These are phyloP conservation scores for Acronicta alni DNA, from an alignment of 2,888 invertebrate species.

Conservation along the genomic window DNA sequence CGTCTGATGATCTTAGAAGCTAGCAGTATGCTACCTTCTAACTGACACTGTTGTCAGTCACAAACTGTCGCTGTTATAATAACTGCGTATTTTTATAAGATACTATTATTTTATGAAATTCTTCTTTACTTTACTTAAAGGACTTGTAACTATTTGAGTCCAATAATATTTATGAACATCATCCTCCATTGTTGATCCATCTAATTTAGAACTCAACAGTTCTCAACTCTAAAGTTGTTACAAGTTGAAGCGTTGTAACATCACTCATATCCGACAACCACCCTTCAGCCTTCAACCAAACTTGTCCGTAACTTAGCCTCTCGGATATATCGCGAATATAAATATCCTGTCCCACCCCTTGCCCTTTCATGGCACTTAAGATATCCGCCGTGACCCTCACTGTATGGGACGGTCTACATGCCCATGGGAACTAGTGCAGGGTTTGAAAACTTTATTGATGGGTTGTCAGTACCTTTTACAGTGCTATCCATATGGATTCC, in stretches of 20 bases:
- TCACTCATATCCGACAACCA: conserved; percentile 56
- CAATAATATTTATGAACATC: too few relatives aligned
- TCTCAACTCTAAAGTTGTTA: conserved; percentile 12
- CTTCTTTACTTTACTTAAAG: too few relatives aligned
- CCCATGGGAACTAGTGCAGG: conserved; percentile 69
- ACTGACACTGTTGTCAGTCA: too few relatives aligned
- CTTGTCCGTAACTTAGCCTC: conserved; percentile 70
- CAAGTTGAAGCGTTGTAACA: conserved; percentile 45
- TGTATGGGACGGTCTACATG: conserved; percentile 40
- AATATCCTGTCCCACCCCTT: conserved; percentile 78
- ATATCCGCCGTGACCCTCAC: conserved; percentile 77
- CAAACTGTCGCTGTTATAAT: too few relatives aligned
- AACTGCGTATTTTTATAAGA: too few relatives aligned
- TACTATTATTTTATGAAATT: too few relatives aligned
- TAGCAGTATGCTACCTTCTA: too few relatives aligned
- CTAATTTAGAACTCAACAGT: conserved; percentile 13
- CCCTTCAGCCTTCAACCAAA: conserved; percentile 65
- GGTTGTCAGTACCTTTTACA: conserved; percentile 48
- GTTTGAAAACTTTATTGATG: conserved; percentile 61
- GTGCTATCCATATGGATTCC: conserved; percentile 14
- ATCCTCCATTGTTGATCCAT: neutral
- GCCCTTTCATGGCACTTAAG: conserved; percentile 85
- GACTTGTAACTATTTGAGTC: neutral
- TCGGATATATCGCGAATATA: conserved; percentile 86
- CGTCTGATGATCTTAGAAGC: too few relatives aligned